Evolutionary conservation across 2,797 vertebrate species (phyloP).

Genomic region (Etheostoma nigrum): DNA sequence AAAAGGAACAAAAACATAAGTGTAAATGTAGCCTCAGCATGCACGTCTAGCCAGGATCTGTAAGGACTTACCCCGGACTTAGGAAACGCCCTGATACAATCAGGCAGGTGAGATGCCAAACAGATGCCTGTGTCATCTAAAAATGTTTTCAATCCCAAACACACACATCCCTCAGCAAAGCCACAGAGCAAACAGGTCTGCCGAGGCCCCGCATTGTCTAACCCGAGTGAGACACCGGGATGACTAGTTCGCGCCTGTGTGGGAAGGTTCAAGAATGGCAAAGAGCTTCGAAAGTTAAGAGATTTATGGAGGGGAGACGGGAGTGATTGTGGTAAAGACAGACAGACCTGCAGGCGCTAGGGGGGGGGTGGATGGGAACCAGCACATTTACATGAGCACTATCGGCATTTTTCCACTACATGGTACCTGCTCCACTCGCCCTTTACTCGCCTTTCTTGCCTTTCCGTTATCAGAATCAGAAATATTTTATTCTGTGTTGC

Average conservation of each 20-base stretch:
- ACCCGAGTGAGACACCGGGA: slow-evolving; percentile 65
- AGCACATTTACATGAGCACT: slow-evolving; percentile 30
- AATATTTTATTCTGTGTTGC: too few species aligned
- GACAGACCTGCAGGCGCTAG: slow-evolving; percentile 52
- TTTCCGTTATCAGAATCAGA: too few species aligned
- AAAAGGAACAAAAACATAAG: too few species aligned
- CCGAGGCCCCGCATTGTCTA: slow-evolving; percentile 72
- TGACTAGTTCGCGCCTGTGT: slow-evolving; percentile 78
- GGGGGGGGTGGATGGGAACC: slow-evolving; percentile 44
- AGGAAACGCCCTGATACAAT: slow-evolving; percentile 53
- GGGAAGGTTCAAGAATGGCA: slow-evolving; percentile 70
- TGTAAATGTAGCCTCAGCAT: slow-evolving; percentile 14
- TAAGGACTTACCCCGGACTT: slow-evolving; percentile 47
- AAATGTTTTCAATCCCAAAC: slow-evolving; percentile 52
- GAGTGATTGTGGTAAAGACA: slow-evolving; percentile 64
- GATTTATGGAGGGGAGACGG: slow-evolving; percentile 62
- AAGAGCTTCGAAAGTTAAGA: slow-evolving; percentile 49
- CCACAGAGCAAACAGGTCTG: slow-evolving; percentile 77
- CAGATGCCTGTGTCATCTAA: slow-evolving; percentile 56
- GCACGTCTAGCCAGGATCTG: slow-evolving; percentile 58
- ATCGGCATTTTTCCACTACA: neutral
- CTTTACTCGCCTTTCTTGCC: too few species aligned
- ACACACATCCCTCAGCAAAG: slow-evolving; percentile 53
- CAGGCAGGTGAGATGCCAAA: slow-evolving; percentile 51
- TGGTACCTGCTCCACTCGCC: too few species aligned